Evolutionary conservation across 2,888 invertebrate species (phyloP).

Genomic region (Drosophila formosana): DNA sequence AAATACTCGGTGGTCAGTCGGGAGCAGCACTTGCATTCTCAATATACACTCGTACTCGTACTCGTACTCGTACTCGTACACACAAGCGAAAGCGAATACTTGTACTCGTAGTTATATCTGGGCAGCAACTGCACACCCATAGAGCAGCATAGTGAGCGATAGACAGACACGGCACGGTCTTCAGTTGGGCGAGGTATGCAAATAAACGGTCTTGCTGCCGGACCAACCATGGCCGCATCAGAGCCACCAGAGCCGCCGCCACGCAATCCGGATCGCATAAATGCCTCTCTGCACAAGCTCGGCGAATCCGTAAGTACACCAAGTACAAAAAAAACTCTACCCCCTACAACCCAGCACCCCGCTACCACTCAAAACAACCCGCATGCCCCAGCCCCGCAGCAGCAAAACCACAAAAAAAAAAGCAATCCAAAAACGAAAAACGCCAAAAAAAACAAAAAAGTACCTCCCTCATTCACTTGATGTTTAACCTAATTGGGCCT

Average conservation of each 20-base stretch:
- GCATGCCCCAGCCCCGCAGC: slow-evolving; percentile 36
- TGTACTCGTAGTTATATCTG: slow-evolving; percentile 1
- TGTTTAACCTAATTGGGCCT: slow-evolving; percentile 77
- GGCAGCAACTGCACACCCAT: slow-evolving; percentile 19
- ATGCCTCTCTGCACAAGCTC: slow-evolving; percentile 85
- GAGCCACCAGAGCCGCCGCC: slow-evolving; percentile 86
- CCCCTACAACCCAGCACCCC: slow-evolving; percentile 5
- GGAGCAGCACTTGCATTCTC: slow-evolving; percentile 17
- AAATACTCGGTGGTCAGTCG: slow-evolving; percentile 49
- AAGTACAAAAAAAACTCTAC: slow-evolving; percentile 39
- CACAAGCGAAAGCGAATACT: too few relatives aligned
- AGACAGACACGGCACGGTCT: slow-evolving; percentile 15
- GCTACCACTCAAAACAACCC: slow-evolving; percentile 22
- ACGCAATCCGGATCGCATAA: slow-evolving; percentile 85
- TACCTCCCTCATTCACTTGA: slow-evolving; percentile 64
- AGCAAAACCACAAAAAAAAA: slow-evolving; percentile 24
- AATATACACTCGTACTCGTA: neutral
- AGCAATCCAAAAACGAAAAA: slow-evolving; percentile 6
- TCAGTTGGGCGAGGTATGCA: slow-evolving; percentile 81
- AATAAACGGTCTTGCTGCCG: slow-evolving; percentile 84
- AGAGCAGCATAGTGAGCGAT: slow-evolving; percentile 22
- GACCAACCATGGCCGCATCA: slow-evolving; percentile 85
- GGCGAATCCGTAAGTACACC: slow-evolving; percentile 85
- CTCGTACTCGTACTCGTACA: too few relatives aligned
- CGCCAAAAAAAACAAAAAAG: slow-evolving; percentile 16